phyloP scores from a whole-genome alignment of 2,797 vertebrate species.

The Taenioides sp. region DNA sequence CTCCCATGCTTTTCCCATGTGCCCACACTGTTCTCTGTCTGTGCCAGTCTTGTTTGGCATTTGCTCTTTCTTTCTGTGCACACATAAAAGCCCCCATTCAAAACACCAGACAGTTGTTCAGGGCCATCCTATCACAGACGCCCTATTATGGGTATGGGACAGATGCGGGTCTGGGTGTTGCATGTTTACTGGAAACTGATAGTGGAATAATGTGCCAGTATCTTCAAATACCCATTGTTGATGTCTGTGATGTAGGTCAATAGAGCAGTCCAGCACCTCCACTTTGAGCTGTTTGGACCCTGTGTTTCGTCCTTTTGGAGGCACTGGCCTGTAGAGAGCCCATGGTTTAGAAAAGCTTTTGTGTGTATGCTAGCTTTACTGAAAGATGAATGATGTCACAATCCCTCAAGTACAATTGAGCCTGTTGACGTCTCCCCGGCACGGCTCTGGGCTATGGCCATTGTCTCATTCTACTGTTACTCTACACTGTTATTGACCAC shows the following conservation, averaged over 20 bases:
- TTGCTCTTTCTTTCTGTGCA: slow-evolving; percentile 38
- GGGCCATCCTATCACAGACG: slow-evolving; percentile 59
- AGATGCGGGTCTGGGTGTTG: slow-evolving; percentile 59
- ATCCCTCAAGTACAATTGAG: slow-evolving; percentile 55
- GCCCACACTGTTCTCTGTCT: slow-evolving; percentile 62
- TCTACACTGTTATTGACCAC: slow-evolving; percentile 45
- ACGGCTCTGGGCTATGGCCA: slow-evolving; percentile 43
- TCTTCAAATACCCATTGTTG: slow-evolving; percentile 65
- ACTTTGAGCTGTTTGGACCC: slow-evolving; percentile 59
- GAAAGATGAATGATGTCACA: slow-evolving; percentile 65
- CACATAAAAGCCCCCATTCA: slow-evolving; percentile 66
- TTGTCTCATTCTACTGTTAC: slow-evolving; percentile 46
- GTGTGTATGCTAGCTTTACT: slow-evolving; percentile 31
- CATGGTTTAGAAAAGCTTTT: slow-evolving; percentile 6
- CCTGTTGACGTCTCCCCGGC: slow-evolving; percentile 59
- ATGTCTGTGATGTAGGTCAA: slow-evolving; percentile 64
- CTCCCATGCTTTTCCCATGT: slow-evolving; percentile 71
- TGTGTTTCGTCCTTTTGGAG: slow-evolving; percentile 52
- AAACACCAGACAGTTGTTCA: slow-evolving; percentile 49
- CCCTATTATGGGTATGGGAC: slow-evolving; percentile 60
- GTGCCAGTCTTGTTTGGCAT: slow-evolving; percentile 67
- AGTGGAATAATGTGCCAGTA: slow-evolving; percentile 44
- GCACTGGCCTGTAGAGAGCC: slow-evolving; percentile 29
- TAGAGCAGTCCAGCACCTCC: slow-evolving; percentile 57
- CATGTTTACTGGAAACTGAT: slow-evolving; percentile 52